Evolutionary conservation across 1,140 invertebrate genomes (phyloP).

Genomic region (Apis mellifera): DNA sequence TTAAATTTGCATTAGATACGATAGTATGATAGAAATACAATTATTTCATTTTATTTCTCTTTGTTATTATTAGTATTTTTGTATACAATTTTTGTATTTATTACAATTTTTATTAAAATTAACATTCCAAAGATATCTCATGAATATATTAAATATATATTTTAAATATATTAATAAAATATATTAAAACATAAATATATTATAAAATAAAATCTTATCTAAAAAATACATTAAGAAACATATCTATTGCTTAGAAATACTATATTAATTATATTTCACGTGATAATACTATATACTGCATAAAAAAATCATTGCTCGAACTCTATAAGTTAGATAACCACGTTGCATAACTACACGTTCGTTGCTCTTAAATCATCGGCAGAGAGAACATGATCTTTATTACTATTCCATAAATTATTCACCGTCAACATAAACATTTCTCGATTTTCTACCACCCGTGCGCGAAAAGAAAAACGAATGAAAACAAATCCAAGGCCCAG

Average conservation of each 20-base stretch:
- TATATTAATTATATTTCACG: not conserved
- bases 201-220: too few relatives aligned
- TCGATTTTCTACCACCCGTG: conserved; percentile 9
- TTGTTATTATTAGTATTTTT: too few relatives aligned
- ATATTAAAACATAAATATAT: too few relatives aligned
- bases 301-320: not conserved
- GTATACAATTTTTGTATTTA: too few relatives aligned
- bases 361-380: conserved; percentile 15
- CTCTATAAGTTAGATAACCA: not conserved
- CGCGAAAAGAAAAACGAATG: not conserved
- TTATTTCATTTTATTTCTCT: too few relatives aligned
- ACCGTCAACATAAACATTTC: conserved; percentile 9
- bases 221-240: too few relatives aligned
- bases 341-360: not conserved
- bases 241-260: not conserved
- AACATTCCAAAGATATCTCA: too few relatives aligned
- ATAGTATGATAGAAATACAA: too few relatives aligned
- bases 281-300: not conserved
- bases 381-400: conserved; percentile 19
- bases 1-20: too few relatives aligned
- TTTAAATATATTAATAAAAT: too few relatives aligned
- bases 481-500: not conserved
- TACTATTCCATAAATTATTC: conserved; percentile 25
- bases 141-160: too few relatives aligned
- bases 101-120: too few relatives aligned